phyloP scores from a whole-genome alignment of 2,113 vertebrate species.

The Tragelaphus scriptus region DNA sequence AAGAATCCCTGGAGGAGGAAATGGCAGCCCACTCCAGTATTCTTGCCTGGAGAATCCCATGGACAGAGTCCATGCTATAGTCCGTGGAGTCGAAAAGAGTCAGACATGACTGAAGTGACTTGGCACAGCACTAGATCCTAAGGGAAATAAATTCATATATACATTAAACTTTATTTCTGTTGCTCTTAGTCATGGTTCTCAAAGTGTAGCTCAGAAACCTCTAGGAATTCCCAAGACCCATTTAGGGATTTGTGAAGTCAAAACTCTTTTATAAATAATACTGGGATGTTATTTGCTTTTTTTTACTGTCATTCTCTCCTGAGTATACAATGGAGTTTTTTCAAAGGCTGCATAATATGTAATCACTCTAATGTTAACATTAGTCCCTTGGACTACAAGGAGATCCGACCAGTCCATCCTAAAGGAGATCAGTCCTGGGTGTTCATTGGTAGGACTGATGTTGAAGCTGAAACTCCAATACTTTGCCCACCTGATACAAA shows the following conservation, averaged over 20 bases:
- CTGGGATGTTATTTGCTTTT: neutral
- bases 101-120: neutral
- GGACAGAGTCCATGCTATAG: neutral
- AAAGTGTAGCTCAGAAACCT: neutral
- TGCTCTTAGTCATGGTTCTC: neutral
- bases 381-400: no score
- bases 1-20: neutral
- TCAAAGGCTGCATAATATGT: neutral
- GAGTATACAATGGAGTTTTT: neutral
- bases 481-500: no score
- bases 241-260: neutral
- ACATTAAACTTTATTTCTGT: neutral
- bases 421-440: no score
- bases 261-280: neutral
- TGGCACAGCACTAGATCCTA: neutral
- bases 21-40: neutral
- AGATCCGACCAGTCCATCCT: no score
- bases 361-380: neutral
- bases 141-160: neutral
- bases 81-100: rapidly evolving
- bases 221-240: neutral
- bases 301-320: neutral
- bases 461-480: no score
- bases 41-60: neutral
- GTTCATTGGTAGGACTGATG: no score